Percentiles rank a stretch among this genome's conserved stretches.
Evolutionary conservation across 2,113 vertebrate genomes (phyloP).

Genomic region (Gopherus flavomarginatus): DNA sequence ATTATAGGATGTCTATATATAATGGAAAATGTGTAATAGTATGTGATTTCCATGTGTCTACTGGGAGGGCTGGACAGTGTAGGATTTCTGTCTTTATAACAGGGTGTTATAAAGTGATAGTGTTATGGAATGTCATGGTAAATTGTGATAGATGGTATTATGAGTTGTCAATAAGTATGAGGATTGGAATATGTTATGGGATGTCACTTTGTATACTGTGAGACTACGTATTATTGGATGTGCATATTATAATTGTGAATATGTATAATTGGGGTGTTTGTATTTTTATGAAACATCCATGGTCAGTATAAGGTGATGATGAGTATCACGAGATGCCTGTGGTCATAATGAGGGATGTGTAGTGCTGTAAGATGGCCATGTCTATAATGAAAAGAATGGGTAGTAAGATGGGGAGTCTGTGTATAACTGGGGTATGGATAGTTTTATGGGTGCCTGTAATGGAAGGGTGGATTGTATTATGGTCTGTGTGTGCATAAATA

Average conservation of each 20-base stretch:
- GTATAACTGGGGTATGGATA: rapidly evolving
- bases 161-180: neutral
- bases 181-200: neutral
- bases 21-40: rapidly evolving
- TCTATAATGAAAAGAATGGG: neutral
- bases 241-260: neutral
- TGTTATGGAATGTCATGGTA: neutral
- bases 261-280: neutral
- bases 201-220: neutral
- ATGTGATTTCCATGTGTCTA: rapidly evolving
- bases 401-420: rapidly evolving
- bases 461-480: neutral
- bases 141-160: rapidly evolving
- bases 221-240: neutral
- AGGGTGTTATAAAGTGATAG: neutral
- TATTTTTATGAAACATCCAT: rapidly evolving
- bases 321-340: neutral
- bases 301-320: rapidly evolving
- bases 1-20: rapidly evolving
- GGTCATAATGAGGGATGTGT: rapidly evolving
- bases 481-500: rapidly evolving
- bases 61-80: neutral
- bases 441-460: neutral
- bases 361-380: neutral
- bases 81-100: neutral